A percentile compares a stretch with the other conserved stretches of the same genome.
phyloP scores from a whole-genome alignment of 2,888 invertebrate species.

The Alsophila aescularia region DNA sequence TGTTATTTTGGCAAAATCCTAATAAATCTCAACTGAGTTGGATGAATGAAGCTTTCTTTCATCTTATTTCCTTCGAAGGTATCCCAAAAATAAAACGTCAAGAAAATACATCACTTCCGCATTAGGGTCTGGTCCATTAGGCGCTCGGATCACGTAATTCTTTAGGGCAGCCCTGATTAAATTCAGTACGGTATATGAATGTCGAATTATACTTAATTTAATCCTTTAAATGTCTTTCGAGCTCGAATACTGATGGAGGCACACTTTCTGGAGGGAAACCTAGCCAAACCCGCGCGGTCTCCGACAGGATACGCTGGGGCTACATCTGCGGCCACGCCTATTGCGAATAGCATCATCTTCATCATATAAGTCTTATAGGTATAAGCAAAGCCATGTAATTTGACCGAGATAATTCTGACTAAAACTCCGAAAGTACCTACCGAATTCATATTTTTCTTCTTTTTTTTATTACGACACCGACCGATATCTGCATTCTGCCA shows the following conservation, averaged over 20 bases:
- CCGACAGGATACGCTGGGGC: not conserved
- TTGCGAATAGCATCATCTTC: not conserved
- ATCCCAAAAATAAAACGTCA: conserved; percentile 24
- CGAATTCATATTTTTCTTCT: too few relatives aligned
- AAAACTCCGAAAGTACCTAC: too few relatives aligned
- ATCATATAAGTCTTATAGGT: too few relatives aligned
- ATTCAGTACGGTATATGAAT: conserved; percentile 46
- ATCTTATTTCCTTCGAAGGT: conserved; percentile 13
- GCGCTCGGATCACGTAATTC: conserved; percentile 41
- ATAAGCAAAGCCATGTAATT: too few relatives aligned
- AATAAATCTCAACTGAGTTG: conserved; percentile 1
- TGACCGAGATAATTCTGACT: too few relatives aligned
- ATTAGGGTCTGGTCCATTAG: conserved; percentile 37
- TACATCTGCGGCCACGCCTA: not conserved
- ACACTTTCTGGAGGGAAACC: conserved; percentile 13
- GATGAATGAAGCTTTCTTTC: conserved; percentile 4
- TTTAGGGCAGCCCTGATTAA: conserved; percentile 45
- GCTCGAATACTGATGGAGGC: conserved; percentile 32
- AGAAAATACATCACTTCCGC: conserved; percentile 30
- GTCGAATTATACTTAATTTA: conserved; percentile 46
- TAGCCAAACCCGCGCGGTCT: conserved; percentile 4
- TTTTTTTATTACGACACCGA: too few relatives aligned
- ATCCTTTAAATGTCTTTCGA: conserved; percentile 36
- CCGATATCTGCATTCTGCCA: too few relatives aligned
- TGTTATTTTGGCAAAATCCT: not conserved